Evolutionary conservation across 1,140 invertebrate species (phyloP), one percentile per base, ranked within the genome.

Genomic region (Heliconius himera): DNA sequence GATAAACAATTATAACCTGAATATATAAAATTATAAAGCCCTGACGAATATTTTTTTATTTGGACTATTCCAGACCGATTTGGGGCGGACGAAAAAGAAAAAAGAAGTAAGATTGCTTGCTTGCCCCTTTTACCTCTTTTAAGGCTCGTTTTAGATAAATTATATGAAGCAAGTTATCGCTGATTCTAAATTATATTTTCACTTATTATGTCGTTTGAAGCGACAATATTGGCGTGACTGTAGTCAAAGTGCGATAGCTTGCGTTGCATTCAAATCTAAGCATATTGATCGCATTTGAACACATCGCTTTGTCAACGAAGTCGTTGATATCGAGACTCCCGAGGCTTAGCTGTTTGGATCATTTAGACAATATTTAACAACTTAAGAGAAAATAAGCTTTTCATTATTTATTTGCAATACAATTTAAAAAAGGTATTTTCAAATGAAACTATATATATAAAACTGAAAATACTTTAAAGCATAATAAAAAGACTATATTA

Each of bases 31-130:
- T 81, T 38, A 77, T 74, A 46, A 16, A 81, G 79, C 78, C 88
- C 89, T 93, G 89, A 94, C 80, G 83, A 85, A 90, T 91, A 88
- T 75, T 76, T 76, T 66, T 76, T 90, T 93, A 93, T 95, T 95
- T 94, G 91, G 94, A 94, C 89, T 90, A 96, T 97, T 97, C 95
- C 97, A 97, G 97, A 96, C 96, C 96, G 96, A 96, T 97, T 97
- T 97, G 97, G 97, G 97, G 97, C 97, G 97, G 96, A 97, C 97
- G 97, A 98, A 97, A 97, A 98, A 98, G 97, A 98, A 98, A 97
- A 98, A 98, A 98, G 97, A 98, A 98, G 97, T 98, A 98, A 98
- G 97, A 97, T 93, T 95, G 94, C 91, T 94, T 94, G 93, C 90
- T 94, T 94, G 92, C 92, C 92, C 93, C 91, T 94, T 93, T 90